Evolutionary conservation across 2,113 vertebrate species (phyloP).

Genomic region (Machaerirhynchus nigripectus): DNA sequence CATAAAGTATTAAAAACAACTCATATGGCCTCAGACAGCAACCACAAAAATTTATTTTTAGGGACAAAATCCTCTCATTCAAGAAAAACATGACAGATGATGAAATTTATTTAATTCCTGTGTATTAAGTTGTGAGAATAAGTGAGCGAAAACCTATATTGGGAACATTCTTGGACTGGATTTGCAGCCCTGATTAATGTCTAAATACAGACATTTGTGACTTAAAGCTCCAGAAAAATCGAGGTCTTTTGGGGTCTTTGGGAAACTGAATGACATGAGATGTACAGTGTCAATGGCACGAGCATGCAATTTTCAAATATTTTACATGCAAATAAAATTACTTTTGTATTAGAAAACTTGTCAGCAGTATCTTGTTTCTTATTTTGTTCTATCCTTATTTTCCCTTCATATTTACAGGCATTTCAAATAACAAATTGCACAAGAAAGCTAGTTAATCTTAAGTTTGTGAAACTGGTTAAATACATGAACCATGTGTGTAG

Average conservation of each 20-base stretch:
- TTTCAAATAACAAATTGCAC: not conserved
- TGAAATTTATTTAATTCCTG: not conserved
- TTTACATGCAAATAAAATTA: not conserved
- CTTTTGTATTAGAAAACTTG: not conserved
- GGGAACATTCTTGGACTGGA: not conserved
- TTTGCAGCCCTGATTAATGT: not conserved
- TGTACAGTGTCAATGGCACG: accelerated
- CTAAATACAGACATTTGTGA: not conserved
- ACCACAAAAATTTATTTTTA: not conserved
- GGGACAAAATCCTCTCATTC: not conserved
- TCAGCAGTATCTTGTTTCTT: not conserved
- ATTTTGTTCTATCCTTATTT: not conserved
- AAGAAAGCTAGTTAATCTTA: not conserved
- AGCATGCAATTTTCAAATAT: not conserved
- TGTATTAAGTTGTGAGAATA: not conserved
- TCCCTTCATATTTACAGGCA: not conserved
- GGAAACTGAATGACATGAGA: not conserved
- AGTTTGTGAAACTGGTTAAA: not conserved
- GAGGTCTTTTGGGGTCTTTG: not conserved
- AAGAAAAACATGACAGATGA: not conserved
- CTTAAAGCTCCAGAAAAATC: not conserved
- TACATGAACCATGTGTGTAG: not conserved
- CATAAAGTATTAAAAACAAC: not conserved
- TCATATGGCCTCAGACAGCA: not conserved
- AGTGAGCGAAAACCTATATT: not conserved